phyloP scores from a whole-genome alignment of 1,140 invertebrate genomes.

The Macrobrachium rosenbergii region DNA sequence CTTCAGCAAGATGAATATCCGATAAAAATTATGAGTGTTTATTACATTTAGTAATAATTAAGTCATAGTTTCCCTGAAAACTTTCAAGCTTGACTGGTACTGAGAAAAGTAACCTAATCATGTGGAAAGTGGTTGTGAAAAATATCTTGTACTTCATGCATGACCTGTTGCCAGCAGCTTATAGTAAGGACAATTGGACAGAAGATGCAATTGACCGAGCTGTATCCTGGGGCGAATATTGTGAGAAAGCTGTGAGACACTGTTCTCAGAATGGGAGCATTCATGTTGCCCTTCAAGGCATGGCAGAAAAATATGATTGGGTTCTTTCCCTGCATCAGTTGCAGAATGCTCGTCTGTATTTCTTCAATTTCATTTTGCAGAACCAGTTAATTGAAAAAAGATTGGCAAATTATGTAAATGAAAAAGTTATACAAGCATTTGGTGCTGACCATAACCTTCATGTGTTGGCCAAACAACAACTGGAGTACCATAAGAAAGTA shows the following conservation, averaged over 20 bases:
- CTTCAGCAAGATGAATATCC: too few species aligned
- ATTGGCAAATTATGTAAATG: conserved; percentile 26
- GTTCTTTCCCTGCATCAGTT: conserved; percentile 4
- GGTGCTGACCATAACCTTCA: not conserved
- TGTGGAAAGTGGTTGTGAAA: conserved; percentile 32
- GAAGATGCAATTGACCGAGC: conserved; percentile 42
- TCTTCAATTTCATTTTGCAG: conserved; percentile 14
- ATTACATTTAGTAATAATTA: too few species aligned
- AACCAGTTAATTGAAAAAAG: conserved; percentile 35
- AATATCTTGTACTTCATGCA: conserved; percentile 53
- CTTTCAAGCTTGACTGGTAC: not conserved
- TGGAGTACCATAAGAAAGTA: not conserved
- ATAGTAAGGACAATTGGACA: conserved; percentile 36
- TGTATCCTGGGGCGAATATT: conserved; percentile 47
- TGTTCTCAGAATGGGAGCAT: conserved; percentile 16
- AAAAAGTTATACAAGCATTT: not conserved
- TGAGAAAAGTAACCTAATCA: not conserved
- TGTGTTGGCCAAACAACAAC: conserved; percentile 23
- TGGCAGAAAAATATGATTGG: conserved; percentile 5
- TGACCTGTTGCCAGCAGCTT: conserved; percentile 42
- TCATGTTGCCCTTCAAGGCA: conserved; percentile 1
- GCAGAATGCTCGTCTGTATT: conserved; percentile 19
- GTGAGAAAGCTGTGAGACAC: conserved; percentile 43
- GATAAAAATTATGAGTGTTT: too few species aligned
- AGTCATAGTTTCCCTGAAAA: too few species aligned